Percentiles rank a stretch among this genome's conserved stretches.
Conservation (phyloP, 2,797 vertebrate genomes). For the Takifugu rubripes region DNA sequence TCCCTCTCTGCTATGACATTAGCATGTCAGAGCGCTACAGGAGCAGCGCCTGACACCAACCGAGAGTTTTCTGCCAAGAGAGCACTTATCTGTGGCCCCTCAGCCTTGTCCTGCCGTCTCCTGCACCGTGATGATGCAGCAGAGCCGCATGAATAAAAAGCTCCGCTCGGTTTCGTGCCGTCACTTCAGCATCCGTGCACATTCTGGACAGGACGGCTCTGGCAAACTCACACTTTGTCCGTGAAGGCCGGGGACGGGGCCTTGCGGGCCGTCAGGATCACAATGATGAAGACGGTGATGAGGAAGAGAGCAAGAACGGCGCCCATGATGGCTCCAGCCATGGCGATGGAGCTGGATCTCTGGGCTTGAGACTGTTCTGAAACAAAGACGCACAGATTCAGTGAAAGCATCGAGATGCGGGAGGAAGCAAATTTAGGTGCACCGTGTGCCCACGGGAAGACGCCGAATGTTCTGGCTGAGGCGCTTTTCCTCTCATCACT, state of each 20-base stretch:
- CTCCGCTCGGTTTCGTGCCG: constrained; percentile 13
- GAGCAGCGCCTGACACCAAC: constrained; percentile 32
- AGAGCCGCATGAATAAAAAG: neutral
- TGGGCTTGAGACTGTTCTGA: constrained; percentile 85
- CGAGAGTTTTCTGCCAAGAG: constrained; percentile 55
- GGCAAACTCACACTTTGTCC: constrained; percentile 90
- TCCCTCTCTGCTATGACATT: constrained; percentile 42
- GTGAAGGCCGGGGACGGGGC: constrained; percentile 78
- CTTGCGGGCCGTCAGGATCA: constrained; percentile 85
- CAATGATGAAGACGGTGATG: constrained; percentile 86
- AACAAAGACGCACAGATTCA: constrained; percentile 52
- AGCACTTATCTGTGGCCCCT: constrained; percentile 51
- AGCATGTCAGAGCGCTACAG: constrained; percentile 32
- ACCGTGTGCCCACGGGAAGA: too few relatives aligned
- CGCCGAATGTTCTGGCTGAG: too few relatives aligned
- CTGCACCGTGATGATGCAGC: constrained; percentile 30
- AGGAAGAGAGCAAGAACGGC: constrained; percentile 92
- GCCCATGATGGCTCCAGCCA: constrained; percentile 91
- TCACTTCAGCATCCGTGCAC: constrained; percentile 50
- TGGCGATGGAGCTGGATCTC: constrained; percentile 85
- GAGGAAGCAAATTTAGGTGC: neutral
- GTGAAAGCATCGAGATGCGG: neutral
- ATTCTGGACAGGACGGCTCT: constrained; percentile 40
- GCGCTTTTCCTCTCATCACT: too few relatives aligned
- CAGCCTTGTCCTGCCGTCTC: constrained; percentile 42